Evolutionary conservation across 2,797 vertebrate genomes (phyloP).

Genomic region (Synaphobranchus kaupii): DNA sequence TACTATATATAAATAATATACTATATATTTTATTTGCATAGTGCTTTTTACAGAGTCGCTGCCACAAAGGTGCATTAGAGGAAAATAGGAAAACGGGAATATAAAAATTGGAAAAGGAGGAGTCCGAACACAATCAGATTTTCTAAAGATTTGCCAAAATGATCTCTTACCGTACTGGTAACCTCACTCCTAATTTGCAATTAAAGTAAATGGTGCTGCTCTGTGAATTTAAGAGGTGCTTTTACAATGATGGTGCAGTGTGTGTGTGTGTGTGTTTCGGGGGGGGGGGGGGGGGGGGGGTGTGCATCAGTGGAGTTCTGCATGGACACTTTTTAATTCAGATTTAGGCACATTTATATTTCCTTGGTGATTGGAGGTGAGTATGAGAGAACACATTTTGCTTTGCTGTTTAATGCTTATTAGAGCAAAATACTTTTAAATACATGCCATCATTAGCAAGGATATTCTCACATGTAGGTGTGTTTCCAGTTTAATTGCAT

Average conservation of each 20-base stretch:
- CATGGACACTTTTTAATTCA: too few relatives aligned
- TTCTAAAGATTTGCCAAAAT: conserved; percentile 17
- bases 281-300: conserved; percentile 47
- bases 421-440: not conserved
- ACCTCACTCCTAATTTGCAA: not conserved
- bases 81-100: too few relatives aligned
- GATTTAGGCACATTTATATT: too few relatives aligned
- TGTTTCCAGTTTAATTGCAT: not conserved
- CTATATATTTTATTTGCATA: not conserved
- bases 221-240: not conserved
- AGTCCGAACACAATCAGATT: not conserved
- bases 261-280: conserved; percentile 14
- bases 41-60: too few relatives aligned
- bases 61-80: too few relatives aligned
- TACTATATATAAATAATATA: too few relatives aligned
- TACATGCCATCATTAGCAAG: too few relatives aligned
- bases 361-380: not conserved
- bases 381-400: not conserved
- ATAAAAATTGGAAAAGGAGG: too few relatives aligned
- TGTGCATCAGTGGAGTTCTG: too few relatives aligned
- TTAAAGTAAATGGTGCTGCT: not conserved
- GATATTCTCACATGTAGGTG: not conserved
- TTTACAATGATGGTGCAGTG: not conserved
- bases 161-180: conserved; percentile 4
- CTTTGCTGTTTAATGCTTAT: not conserved